A percentile compares a stretch with the other conserved stretches of the same genome.
Evolutionary conservation across 2,797 vertebrate genomes (phyloP).

Genomic region (Oryzias sinensis): DNA sequence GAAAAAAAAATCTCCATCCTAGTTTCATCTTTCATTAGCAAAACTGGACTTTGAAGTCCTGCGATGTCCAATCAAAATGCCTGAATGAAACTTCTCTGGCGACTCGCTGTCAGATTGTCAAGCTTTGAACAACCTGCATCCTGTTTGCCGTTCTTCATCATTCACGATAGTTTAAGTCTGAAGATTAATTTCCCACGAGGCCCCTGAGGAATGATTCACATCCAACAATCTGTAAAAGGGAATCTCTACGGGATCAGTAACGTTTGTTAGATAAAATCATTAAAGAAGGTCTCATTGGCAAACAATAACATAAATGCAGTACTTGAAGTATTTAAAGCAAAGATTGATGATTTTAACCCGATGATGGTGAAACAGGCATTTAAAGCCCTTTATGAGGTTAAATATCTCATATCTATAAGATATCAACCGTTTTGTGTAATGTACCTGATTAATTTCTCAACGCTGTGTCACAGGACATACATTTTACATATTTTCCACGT

Average conservation of each 20-base stretch:
- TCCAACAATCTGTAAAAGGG: conserved; percentile 5
- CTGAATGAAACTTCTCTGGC: too few relatives aligned
- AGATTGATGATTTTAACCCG: background rate
- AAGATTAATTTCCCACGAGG: conserved; percentile 48
- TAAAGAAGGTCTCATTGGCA: too few relatives aligned
- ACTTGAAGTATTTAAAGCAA: background rate
- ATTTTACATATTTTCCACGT: too few relatives aligned
- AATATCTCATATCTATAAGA: too few relatives aligned
- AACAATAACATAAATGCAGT: background rate
- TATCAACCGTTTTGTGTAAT: too few relatives aligned
- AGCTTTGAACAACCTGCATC: conserved; percentile 17
- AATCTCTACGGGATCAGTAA: background rate
- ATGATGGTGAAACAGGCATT: background rate
- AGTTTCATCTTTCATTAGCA: too few relatives aligned
- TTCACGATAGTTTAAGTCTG: conserved; percentile 23
- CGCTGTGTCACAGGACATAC: too few relatives aligned
- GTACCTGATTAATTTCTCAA: too few relatives aligned
- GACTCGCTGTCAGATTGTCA: background rate
- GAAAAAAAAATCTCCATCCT: too few relatives aligned
- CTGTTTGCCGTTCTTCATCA: background rate
- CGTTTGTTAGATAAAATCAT: background rate
- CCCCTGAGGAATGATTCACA: conserved; percentile 24
- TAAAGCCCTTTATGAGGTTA: too few relatives aligned
- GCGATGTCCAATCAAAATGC: too few relatives aligned
- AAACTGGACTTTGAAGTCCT: too few relatives aligned